Conservation (phyloP, 2,888 invertebrate genomes). For the Hypena proboscidalis region DNA sequence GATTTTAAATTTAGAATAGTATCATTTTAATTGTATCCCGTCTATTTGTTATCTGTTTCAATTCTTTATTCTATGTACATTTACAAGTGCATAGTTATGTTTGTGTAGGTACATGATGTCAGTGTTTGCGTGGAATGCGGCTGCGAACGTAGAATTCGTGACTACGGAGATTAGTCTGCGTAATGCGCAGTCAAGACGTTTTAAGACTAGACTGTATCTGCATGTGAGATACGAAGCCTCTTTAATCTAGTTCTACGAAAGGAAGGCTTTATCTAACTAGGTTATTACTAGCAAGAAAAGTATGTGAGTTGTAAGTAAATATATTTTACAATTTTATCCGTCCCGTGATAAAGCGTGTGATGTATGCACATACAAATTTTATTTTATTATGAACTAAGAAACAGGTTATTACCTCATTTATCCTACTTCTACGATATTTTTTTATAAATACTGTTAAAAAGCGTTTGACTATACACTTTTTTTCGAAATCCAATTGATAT, state of each 20-base stretch:
- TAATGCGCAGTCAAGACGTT: slow-evolving; percentile 45
- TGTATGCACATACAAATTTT: too few relatives aligned
- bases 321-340: slow-evolving; percentile 2
- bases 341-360: neutral
- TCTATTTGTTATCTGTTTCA: neutral
- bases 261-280: slow-evolving; percentile 11
- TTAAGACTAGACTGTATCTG: slow-evolving; percentile 32
- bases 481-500: too few relatives aligned
- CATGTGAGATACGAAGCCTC: slow-evolving; percentile 17
- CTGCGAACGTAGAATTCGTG: slow-evolving; percentile 51
- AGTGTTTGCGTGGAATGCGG: slow-evolving; percentile 55
- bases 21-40: neutral
- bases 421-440: too few relatives aligned
- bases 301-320: slow-evolving; percentile 2
- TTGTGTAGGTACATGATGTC: slow-evolving; percentile 26
- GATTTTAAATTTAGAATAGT: slow-evolving; percentile 1
- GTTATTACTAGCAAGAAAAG: slow-evolving; percentile 9
- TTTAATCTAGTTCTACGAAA: slow-evolving; percentile 4
- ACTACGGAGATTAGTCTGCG: slow-evolving; percentile 52
- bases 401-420: too few relatives aligned
- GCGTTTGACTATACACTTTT: too few relatives aligned
- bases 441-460: too few relatives aligned
- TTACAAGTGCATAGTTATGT: slow-evolving; percentile 1
- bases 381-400: too few relatives aligned
- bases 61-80: slow-evolving; percentile 1